Evolutionary conservation across 2,888 invertebrate species (phyloP).

Genomic region (Eupithecia subumbrata): DNA sequence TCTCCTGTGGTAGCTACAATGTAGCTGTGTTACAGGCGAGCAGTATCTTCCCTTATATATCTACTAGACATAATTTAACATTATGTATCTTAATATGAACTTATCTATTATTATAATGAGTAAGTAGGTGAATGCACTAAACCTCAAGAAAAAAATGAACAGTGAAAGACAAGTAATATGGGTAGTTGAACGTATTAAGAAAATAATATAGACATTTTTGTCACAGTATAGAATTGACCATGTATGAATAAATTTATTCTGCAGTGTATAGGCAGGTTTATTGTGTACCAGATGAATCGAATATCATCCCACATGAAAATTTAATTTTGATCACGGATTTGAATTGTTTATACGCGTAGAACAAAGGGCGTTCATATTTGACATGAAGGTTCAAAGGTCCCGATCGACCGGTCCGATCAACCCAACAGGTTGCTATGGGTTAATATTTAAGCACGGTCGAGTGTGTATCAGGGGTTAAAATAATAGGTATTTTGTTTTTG

Average conservation of each 20-base stretch:
- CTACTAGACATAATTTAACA: too few species aligned
- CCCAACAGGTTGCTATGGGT: slow-evolving; percentile 8
- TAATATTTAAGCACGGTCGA: slow-evolving; percentile 11
- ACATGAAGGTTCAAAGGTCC: slow-evolving; percentile 10
- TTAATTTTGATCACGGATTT: slow-evolving; percentile 2
- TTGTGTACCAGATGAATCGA: background rate
- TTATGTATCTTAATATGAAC: too few species aligned
- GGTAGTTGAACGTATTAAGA: too few species aligned
- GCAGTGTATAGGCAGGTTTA: background rate
- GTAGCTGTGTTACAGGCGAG: too few species aligned
- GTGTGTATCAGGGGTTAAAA: slow-evolving; percentile 2
- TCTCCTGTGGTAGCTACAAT: too few species aligned
- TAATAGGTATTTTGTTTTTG: slow-evolving; percentile 6
- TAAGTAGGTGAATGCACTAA: too few species aligned
- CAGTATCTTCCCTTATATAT: too few species aligned
- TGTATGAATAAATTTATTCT: background rate
- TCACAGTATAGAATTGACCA: background rate
- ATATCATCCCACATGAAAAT: background rate
- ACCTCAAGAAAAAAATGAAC: too few species aligned
- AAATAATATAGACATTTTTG: too few species aligned
- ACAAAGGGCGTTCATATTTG: slow-evolving; percentile 1
- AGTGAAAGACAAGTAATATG: too few species aligned
- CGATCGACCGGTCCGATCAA: slow-evolving; percentile 4
- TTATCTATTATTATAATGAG: too few species aligned
- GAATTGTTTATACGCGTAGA: background rate